phyloP scores from a whole-genome alignment of 2,797 vertebrate genomes.

The Acipenser ruthenus region DNA sequence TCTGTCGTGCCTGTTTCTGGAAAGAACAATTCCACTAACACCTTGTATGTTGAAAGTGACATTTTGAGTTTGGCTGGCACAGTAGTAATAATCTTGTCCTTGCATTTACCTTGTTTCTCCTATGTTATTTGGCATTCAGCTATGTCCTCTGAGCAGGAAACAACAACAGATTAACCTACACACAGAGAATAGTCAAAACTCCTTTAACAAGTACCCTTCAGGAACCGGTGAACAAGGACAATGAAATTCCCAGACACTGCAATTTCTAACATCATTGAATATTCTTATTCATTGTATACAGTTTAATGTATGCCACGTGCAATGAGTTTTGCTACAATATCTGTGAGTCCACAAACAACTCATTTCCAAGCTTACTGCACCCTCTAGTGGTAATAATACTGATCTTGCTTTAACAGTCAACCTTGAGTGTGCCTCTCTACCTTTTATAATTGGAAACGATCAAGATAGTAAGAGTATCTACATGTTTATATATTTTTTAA shows the following conservation, averaged over 20 bases:
- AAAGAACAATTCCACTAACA: constrained; percentile 24
- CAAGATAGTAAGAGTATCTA: too few relatives aligned
- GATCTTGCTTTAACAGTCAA: constrained; percentile 10
- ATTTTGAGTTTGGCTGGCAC: constrained; percentile 44
- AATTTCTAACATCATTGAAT: not conserved
- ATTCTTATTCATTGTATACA: too few relatives aligned
- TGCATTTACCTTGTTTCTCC: not conserved
- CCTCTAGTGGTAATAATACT: constrained; percentile 38
- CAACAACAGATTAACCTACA: not conserved
- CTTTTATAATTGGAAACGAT: too few relatives aligned
- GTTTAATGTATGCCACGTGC: too few relatives aligned
- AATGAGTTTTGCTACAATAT: too few relatives aligned
- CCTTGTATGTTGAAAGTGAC: constrained; percentile 12
- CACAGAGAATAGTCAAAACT: constrained; percentile 13
- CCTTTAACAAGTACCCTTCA: not conserved
- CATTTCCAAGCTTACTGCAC: constrained; percentile 41
- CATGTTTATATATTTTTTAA: too few relatives aligned
- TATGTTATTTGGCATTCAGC: constrained; percentile 33
- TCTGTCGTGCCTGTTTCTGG: too few relatives aligned
- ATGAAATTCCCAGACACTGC: not conserved
- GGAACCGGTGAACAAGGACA: not conserved
- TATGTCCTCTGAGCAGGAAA: constrained; percentile 31
- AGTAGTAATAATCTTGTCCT: not conserved
- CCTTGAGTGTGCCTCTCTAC: too few relatives aligned
- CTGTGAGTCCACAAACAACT: constrained; percentile 2